Evolutionary conservation across 2,888 invertebrate genomes (phyloP).

Genomic region (Drosophila parthenogenetica): DNA sequence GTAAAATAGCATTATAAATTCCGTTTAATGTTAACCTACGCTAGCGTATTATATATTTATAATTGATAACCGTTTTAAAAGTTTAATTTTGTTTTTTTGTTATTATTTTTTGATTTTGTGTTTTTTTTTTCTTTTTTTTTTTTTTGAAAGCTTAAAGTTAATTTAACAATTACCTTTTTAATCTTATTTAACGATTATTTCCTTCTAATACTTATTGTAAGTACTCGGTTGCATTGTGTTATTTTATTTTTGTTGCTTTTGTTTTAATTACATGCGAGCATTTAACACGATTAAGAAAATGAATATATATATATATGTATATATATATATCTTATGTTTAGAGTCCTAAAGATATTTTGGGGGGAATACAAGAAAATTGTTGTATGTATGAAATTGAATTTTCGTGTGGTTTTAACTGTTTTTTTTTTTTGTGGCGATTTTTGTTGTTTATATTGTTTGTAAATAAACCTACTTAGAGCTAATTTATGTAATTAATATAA

Average conservation of each 20-base stretch:
- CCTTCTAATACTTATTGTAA: constrained; percentile 57
- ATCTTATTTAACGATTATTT: constrained; percentile 70
- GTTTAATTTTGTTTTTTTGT: constrained; percentile 18
- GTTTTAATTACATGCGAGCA: constrained; percentile 60
- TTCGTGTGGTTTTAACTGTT: constrained; percentile 17
- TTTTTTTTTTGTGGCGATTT: background rate
- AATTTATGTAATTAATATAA: constrained; percentile 55
- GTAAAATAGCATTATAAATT: constrained; percentile 46
- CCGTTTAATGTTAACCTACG: constrained; percentile 57
- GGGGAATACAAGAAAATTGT: constrained; percentile 67
- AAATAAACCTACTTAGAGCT: constrained; percentile 71
- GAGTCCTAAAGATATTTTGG: constrained; percentile 52
- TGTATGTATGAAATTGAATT: constrained; percentile 50
- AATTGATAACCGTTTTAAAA: constrained; percentile 71
- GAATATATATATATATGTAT: constrained; percentile 54
- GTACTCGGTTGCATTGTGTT: constrained; percentile 47
- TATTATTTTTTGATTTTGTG: constrained; percentile 19
- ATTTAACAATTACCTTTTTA: constrained; percentile 68
- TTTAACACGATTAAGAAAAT: constrained; percentile 63
- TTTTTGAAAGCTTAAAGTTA: constrained; percentile 61
- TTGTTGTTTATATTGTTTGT: constrained; percentile 24
- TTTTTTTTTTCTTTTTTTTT: constrained; percentile 28
- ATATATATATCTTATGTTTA: constrained; percentile 38
- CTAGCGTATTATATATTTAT: constrained; percentile 63
- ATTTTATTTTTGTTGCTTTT: constrained; percentile 26